A percentile compares a stretch with the other conserved stretches of the same genome.
Evolutionary conservation across 1,140 invertebrate species (phyloP).

Genomic region (Calycopis cecrops): DNA sequence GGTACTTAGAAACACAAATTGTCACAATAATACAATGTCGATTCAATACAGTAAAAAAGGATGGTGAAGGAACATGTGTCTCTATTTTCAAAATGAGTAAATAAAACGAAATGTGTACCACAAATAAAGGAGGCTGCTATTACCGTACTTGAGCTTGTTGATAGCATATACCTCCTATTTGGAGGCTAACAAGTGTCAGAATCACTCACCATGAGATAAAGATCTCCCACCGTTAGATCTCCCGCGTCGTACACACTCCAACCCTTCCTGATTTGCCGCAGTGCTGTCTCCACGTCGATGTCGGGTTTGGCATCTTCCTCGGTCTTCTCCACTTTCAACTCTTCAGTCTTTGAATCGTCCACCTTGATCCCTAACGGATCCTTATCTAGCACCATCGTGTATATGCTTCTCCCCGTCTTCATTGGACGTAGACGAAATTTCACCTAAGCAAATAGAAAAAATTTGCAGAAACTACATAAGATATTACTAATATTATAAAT

Average conservation of each 20-base stretch:
- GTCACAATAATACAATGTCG: too few species aligned
- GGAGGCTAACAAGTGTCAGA: too few species aligned
- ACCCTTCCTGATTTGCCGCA: constrained; percentile 80
- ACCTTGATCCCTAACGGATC: constrained; percentile 35
- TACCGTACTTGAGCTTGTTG: too few species aligned
- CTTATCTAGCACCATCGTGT: constrained; percentile 53
- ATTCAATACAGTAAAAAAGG: too few species aligned
- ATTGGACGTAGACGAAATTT: constrained; percentile 59
- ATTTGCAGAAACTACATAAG: neutral
- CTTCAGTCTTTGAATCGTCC: constrained; percentile 20
- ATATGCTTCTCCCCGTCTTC: constrained; percentile 54
- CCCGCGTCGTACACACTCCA: constrained; percentile 86
- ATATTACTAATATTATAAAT: too few species aligned
- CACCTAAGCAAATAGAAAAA: constrained; percentile 35
- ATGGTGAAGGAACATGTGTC: too few species aligned
- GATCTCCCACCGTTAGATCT: constrained; percentile 88
- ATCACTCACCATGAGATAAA: constrained; percentile 87
- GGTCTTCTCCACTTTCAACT: constrained; percentile 26
- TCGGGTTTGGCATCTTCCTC: constrained; percentile 48
- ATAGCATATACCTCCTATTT: too few species aligned
- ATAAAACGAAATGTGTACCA: too few species aligned
- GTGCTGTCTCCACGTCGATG: constrained; percentile 63
- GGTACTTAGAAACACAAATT: too few species aligned
- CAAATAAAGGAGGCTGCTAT: too few species aligned
- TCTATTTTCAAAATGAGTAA: too few species aligned